A percentile compares a stretch with the other conserved stretches of the same genome.
These are phyloP conservation scores for Pomatorhinus ruficollis DNA, from an alignment of 2,113 vertebrate species.

Conservation along the genomic window DNA sequence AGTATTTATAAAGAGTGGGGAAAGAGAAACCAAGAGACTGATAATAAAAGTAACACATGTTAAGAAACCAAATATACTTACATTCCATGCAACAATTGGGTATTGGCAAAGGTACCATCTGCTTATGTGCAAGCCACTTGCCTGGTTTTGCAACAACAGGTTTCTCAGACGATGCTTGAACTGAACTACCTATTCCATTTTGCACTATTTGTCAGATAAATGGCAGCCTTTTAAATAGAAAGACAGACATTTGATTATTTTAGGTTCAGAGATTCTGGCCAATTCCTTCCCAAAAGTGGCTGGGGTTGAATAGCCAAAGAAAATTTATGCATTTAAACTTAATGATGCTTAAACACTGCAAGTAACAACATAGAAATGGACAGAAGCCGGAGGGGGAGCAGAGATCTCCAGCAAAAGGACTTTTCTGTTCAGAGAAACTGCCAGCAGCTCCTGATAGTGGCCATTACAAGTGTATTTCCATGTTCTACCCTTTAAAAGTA, in stretches of 20 bases:
- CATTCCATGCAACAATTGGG: background rate
- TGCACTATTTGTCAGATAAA: background rate
- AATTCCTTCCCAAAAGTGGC: constrained; percentile 31
- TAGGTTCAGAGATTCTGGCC: constrained; percentile 18
- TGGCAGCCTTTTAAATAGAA: constrained; percentile 6
- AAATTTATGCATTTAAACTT: constrained; percentile 44
- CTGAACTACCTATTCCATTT: background rate
- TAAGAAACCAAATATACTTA: background rate
- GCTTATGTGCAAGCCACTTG: background rate
- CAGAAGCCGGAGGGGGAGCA: background rate
- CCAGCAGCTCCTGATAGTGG: background rate
- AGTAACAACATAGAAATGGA: background rate
- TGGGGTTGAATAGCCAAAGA: constrained; percentile 29
- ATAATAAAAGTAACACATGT: background rate
- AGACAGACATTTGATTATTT: background rate
- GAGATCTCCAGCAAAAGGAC: background rate
- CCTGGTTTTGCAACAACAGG: background rate
- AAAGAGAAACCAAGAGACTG: background rate
- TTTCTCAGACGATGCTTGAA: background rate
- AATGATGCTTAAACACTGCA: constrained; percentile 23
- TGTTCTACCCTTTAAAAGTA: background rate
- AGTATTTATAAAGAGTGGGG: background rate
- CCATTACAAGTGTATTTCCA: background rate
- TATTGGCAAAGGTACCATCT: background rate
- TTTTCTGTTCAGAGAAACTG: constrained; percentile 6